These are phyloP conservation scores for Peromyscus eremicus DNA, from an alignment of 2,797 vertebrate genomes.

Conservation along the genomic window DNA sequence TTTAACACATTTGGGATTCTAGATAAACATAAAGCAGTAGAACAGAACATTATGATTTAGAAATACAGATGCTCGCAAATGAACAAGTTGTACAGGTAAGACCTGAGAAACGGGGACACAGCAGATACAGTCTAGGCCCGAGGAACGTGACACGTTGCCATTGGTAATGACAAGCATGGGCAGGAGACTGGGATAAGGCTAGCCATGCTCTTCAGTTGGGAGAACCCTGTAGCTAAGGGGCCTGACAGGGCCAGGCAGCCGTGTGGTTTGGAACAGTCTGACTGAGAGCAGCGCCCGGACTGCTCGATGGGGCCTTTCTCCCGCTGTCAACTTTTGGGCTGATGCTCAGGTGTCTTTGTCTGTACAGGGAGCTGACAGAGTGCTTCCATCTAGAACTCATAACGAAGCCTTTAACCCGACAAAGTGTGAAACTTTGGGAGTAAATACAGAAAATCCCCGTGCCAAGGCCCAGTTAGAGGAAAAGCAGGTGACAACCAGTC, in stretches of 20 bases:
- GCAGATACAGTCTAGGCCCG: not conserved
- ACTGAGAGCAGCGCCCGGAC: not conserved
- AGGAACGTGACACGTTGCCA: not conserved
- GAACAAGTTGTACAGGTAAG: not conserved
- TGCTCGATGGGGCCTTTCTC: not conserved
- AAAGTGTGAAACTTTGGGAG: constrained; percentile 35
- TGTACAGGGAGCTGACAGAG: not conserved
- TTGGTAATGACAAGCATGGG: not conserved
- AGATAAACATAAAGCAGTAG: constrained; percentile 6
- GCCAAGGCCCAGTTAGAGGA: not conserved
- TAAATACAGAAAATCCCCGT: not conserved
- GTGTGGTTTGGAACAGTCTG: not conserved
- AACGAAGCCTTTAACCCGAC: not conserved
- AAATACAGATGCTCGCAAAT: not conserved
- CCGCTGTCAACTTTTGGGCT: not conserved
- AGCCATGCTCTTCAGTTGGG: not conserved
- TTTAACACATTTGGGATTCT: constrained; percentile 10
- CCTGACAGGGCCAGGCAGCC: not conserved
- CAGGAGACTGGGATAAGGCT: not conserved
- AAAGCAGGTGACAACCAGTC: not conserved
- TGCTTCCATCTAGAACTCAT: not conserved
- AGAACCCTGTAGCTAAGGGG: not conserved
- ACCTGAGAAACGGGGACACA: not conserved
- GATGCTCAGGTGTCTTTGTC: not conserved
- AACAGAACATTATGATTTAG: not conserved